Percentiles rank a stretch among this genome's conserved stretches.
These are phyloP conservation scores for Trachymyrmex cornetzi DNA, from an alignment of 1,140 invertebrate genomes.

Conservation along the genomic window DNA sequence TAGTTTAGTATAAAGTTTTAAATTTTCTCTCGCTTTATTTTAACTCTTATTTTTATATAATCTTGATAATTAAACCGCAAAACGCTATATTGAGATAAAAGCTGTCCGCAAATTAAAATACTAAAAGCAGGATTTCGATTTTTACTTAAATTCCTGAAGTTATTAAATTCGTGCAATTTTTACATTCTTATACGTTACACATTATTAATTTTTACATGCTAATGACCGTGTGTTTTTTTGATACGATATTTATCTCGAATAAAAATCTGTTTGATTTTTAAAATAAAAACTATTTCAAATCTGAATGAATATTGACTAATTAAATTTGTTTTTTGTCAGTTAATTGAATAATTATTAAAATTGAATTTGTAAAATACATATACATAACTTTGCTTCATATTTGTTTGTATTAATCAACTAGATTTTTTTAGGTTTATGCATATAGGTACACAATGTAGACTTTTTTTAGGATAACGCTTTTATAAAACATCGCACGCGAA, in stretches of 20 bases:
- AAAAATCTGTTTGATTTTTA: slow-evolving; percentile 7
- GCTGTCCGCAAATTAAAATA: background rate
- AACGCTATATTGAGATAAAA: background rate
- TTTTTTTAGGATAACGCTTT: slow-evolving; percentile 12
- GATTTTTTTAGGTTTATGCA: background rate
- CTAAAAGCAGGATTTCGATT: slow-evolving; percentile 6
- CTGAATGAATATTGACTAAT: background rate
- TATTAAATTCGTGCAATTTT: background rate
- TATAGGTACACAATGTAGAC: background rate
- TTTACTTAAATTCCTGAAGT: background rate
- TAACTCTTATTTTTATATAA: background rate
- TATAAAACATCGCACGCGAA: slow-evolving; percentile 6
- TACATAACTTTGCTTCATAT: background rate
- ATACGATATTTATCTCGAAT: background rate
- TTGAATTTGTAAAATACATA: background rate
- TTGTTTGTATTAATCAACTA: background rate
- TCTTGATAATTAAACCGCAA: background rate
- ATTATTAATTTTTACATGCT: background rate
- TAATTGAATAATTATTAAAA: slow-evolving; percentile 28
- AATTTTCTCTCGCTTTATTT: background rate
- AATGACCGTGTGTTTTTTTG: background rate
- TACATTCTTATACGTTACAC: background rate
- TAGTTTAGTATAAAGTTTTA: background rate
- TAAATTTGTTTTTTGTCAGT: slow-evolving; percentile 1
- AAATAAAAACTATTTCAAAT: background rate